These are phyloP conservation scores for Candidula unifasciata DNA, from an alignment of 2,888 invertebrate species.

Conservation along the genomic window DNA sequence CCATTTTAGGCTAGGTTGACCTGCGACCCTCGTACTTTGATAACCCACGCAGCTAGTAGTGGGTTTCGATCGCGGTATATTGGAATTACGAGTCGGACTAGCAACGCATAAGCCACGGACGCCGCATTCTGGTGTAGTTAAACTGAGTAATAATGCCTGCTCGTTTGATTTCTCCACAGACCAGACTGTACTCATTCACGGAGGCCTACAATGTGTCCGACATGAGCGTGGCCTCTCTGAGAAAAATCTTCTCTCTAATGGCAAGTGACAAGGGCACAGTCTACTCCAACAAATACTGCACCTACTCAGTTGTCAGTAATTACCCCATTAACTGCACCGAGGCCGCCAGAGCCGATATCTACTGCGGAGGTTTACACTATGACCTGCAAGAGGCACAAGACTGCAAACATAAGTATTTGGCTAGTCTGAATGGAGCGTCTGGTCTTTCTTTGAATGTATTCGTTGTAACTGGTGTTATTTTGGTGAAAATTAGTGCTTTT, in stretches of 20 bases:
- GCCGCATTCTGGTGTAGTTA: too few relatives aligned
- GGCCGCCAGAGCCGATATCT: slow-evolving; percentile 21
- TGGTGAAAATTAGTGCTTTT: not conserved
- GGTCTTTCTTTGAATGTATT: not conserved
- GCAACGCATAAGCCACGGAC: too few relatives aligned
- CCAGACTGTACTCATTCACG: slow-evolving; percentile 47
- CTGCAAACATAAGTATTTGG: not conserved
- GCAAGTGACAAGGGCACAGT: not conserved
- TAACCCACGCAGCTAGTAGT: too few relatives aligned
- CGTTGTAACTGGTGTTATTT: not conserved
- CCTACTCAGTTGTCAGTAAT: slow-evolving; percentile 37
- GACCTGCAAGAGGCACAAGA: slow-evolving; percentile 18
- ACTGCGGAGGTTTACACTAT: slow-evolving; percentile 47
- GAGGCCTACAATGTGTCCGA: slow-evolving; percentile 49
- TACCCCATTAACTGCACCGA: slow-evolving; percentile 25
- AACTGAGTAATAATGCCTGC: too few relatives aligned
- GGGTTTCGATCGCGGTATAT: too few relatives aligned
- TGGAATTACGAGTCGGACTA: too few relatives aligned
- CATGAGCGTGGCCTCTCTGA: slow-evolving; percentile 47
- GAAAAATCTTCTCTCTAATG: slow-evolving; percentile 41
- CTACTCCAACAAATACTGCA: slow-evolving; percentile 32
- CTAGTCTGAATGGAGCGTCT: not conserved
- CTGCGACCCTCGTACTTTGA: too few relatives aligned
- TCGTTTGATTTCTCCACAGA: not conserved
- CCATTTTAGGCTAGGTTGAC: too few relatives aligned